These are phyloP conservation scores for Talpa occidentalis DNA, from an alignment of 2,113 vertebrate genomes.

Conservation along the genomic window DNA sequence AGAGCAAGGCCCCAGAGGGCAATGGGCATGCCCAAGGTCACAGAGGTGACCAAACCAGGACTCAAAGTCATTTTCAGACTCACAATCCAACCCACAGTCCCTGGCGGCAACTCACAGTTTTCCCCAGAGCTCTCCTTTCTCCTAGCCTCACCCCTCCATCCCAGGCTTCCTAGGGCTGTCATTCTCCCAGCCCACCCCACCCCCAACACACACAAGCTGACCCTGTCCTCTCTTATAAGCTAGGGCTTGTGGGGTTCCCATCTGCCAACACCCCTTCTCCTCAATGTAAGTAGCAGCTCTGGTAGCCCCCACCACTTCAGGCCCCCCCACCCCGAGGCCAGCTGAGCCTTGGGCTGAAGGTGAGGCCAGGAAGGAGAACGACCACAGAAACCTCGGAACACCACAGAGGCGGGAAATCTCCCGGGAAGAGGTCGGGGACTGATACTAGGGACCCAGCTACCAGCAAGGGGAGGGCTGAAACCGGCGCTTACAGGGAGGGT, in stretches of 20 bases:
- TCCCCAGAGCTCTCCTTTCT: background rate
- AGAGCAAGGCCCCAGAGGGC: background rate
- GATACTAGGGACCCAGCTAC: background rate
- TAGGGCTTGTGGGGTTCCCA: too few relatives aligned
- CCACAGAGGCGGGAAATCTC: background rate
- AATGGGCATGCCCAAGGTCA: background rate
- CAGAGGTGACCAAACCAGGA: background rate
- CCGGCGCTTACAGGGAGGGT: background rate
- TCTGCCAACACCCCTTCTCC: background rate
- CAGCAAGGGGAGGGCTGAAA: rapidly evolving
- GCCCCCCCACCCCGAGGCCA: too few relatives aligned
- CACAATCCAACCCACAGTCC: background rate
- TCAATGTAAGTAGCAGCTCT: background rate
- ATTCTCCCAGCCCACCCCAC: too few relatives aligned
- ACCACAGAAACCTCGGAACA: background rate
- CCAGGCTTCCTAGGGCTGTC: background rate
- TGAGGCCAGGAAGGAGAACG: background rate
- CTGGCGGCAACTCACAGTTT: background rate
- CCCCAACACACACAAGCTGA: too few relatives aligned
- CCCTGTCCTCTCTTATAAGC: background rate
- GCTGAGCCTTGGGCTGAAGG: background rate
- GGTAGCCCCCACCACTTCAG: too few relatives aligned
- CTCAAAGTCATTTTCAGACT: background rate
- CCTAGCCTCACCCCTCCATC: background rate
- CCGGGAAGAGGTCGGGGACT: background rate